Percentiles rank a stretch among this genome's conserved stretches.
phyloP scores from a whole-genome alignment of 2,113 vertebrate genomes.

The Alligator sinensis region DNA sequence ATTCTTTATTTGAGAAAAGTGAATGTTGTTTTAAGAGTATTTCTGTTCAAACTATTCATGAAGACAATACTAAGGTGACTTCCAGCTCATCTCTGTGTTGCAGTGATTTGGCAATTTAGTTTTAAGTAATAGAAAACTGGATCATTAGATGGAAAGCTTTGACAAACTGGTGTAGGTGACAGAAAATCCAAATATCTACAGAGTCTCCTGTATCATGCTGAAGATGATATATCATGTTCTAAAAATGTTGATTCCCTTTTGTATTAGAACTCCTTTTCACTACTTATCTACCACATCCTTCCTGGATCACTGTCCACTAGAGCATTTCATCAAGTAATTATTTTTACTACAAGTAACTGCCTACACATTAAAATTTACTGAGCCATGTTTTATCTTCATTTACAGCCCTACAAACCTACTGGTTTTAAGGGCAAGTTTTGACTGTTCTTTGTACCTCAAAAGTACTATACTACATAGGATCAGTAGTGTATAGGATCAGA shows the following conservation, averaged over 20 bases:
- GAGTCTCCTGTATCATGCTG: neutral
- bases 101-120: neutral
- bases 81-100: neutral
- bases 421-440: neutral
- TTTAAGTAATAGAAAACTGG: neutral
- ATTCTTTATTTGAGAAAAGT: neutral
- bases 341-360: constrained; percentile 26
- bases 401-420: neutral
- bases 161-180: neutral
- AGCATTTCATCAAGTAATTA: constrained; percentile 55
- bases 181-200: neutral
- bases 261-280: neutral
- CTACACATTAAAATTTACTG: constrained; percentile 14
- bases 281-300: constrained; percentile 28
- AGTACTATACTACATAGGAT: neutral
- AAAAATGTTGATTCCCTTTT: neutral
- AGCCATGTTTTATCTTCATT: constrained; percentile 7
- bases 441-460: rapidly evolving
- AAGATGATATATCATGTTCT: neutral
- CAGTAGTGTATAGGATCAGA: no score
- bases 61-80: neutral
- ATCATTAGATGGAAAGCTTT: neutral
- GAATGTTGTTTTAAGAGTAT: neutral
- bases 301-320: constrained; percentile 23
- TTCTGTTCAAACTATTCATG: neutral